phyloP scores from a whole-genome alignment of 2,888 invertebrate species.

The Scelioninae gen. 1 region DNA sequence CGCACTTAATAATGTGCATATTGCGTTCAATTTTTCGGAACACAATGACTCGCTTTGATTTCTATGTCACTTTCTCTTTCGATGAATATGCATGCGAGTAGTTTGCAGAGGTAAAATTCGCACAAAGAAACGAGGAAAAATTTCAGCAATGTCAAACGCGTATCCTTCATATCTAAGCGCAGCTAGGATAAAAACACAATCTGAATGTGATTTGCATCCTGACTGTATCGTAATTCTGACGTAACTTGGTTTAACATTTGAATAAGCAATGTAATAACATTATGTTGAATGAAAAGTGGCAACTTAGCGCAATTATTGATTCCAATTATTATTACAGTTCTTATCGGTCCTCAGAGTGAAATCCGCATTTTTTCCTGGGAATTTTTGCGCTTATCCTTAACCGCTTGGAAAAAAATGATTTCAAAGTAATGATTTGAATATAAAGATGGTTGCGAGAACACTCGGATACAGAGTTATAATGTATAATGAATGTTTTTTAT shows the following conservation, averaged over 20 bases:
- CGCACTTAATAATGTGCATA: too few relatives aligned
- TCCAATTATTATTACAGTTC: conserved; percentile 21
- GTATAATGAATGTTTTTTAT: conserved; percentile 10
- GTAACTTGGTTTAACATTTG: conserved; percentile 56
- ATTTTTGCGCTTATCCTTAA: too few relatives aligned
- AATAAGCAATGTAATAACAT: conserved; percentile 48
- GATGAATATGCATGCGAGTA: too few relatives aligned
- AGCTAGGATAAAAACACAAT: conserved; percentile 45
- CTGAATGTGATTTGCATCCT: conserved; percentile 49
- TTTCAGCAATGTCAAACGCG: conserved; percentile 52
- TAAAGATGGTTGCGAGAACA: conserved; percentile 11
- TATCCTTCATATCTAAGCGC: conserved; percentile 44
- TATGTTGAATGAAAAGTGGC: conserved; percentile 39
- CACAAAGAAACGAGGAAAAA: conserved; percentile 12
- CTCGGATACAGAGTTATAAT: too few relatives aligned
- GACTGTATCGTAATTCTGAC: conserved; percentile 58
- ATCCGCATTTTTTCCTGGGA: not conserved
- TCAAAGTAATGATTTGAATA: conserved; percentile 21
- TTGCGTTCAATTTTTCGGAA: too few relatives aligned
- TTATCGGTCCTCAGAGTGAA: conserved; percentile 32
- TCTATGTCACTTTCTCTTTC: conserved; percentile 14
- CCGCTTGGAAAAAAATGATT: too few relatives aligned
- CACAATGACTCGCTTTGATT: not conserved
- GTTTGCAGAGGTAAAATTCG: too few relatives aligned
- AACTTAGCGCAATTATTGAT: conserved; percentile 6